phyloP scores from a whole-genome alignment of 2,888 invertebrate genomes.

The Eudemis profundana region DNA sequence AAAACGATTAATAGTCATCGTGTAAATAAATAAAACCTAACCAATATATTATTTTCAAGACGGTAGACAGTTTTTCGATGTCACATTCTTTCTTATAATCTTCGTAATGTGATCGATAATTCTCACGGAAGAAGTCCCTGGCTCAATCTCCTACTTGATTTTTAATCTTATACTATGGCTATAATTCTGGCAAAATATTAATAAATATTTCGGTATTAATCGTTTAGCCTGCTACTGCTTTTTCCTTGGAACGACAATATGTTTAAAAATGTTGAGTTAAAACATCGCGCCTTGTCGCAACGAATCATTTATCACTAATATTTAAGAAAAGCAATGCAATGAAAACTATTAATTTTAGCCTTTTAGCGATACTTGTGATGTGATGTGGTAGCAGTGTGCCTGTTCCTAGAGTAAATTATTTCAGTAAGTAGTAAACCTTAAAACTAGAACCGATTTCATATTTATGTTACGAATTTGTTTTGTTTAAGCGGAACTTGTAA shows the following conservation, averaged over 20 bases:
- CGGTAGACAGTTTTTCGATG: too few relatives aligned
- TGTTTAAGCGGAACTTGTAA: too few relatives aligned
- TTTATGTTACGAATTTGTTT: neutral
- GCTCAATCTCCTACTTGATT: too few relatives aligned
- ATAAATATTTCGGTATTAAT: too few relatives aligned
- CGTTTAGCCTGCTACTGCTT: neutral
- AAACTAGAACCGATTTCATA: neutral
- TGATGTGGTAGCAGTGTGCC: conserved; percentile 77
- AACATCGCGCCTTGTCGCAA: neutral
- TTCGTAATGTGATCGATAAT: too few relatives aligned
- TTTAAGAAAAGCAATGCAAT: neutral
- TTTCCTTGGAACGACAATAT: neutral
- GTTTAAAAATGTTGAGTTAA: neutral
- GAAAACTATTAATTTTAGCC: conserved; percentile 61
- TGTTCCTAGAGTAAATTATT: conserved; percentile 55
- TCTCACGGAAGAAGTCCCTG: too few relatives aligned
- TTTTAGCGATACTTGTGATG: conserved; percentile 67
- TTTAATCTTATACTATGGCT: too few relatives aligned
- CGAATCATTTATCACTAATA: neutral
- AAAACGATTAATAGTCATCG: conserved; percentile 32
- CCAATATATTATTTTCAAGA: too few relatives aligned
- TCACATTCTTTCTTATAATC: too few relatives aligned
- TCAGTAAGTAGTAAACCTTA: conserved; percentile 19
- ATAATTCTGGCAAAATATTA: too few relatives aligned
- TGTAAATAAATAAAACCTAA: neutral